Conservation (phyloP, 2,888 invertebrate species). For the Tipula lateralis region DNA sequence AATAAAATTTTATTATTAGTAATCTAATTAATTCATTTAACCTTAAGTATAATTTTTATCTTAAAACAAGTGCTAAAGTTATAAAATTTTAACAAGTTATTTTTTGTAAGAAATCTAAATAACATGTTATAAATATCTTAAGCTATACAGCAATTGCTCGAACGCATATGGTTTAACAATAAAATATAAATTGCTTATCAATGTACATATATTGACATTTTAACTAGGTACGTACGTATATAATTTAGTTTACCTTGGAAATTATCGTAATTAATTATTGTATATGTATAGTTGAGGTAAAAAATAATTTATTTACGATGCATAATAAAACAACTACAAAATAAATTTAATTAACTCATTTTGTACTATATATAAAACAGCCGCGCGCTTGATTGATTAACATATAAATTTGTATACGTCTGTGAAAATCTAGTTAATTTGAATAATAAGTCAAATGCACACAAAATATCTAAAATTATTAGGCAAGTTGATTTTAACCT, state of each 20-base stretch:
- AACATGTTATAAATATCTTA: neutral
- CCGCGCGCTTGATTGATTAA: neutral
- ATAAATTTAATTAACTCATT: neutral
- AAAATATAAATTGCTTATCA: neutral
- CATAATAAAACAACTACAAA: neutral
- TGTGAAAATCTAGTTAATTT: neutral
- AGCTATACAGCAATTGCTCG: neutral
- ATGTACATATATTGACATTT: neutral
- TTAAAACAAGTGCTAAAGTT: neutral
- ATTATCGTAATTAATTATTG: neutral
- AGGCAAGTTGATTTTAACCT: neutral
- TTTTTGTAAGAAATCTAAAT: neutral
- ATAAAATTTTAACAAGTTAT: neutral
- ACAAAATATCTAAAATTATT: neutral
- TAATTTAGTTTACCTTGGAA: neutral
- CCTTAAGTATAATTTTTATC: neutral
- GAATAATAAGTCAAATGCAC: neutral
- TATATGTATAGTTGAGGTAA: neutral
- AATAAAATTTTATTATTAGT: neutral
- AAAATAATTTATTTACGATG: neutral
- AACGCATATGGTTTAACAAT: neutral
- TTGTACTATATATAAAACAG: too few relatives aligned
- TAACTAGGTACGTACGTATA: neutral
- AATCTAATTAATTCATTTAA: neutral
- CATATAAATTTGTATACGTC: neutral